Base-by-base conservation (phyloP, 2,888 invertebrate genomes). In the Didymodactylos carnosus region DNA sequence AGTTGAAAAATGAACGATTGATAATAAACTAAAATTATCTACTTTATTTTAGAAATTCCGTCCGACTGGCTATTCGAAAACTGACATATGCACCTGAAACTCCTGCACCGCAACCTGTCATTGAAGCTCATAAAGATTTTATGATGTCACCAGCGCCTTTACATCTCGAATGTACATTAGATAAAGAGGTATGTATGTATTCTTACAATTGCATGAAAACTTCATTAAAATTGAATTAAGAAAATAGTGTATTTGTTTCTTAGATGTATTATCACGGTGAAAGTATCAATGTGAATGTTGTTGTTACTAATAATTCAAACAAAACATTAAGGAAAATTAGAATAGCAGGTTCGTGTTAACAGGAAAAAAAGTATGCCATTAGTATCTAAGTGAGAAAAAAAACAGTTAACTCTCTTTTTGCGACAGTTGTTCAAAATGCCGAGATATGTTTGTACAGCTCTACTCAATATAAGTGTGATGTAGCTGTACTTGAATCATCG, bases 391-490 rank as follows among this genome's bases (percentile, higher is more conserved):
- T 41, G 2, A 16, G 13, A 49, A 46, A 49, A 49, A 49, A 49
- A 3, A 23, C n/a, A 49, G 25, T 23, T 23, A 23, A 23, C 19
- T 35, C n/a, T n/a, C n/a, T n/a, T n/a, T n/a, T n/a, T n/a, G n/a
- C n/a, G n/a, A 35, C 35, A 79, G 95, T 98, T 76, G 88, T 94
- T 76, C 97, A 98, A 87, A 94, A 97, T 84, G 97, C 98, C 19
- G 98, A 99, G 85, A 98, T 98, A 83, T 98, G 97, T 84, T 88
- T 99, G 74, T 99, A 98, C 86, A 95, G 95, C 76, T 97, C 97
- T 77, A 97, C 98, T 76, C 95, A 95, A 86, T 98, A 99, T 87
- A 97, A 97, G 84, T 98, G 97, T 84, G 93, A 92, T 62, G 62
- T 62, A 62, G 62, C 62, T 35, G 62, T 6, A 19, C 16, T 35